Base-by-base conservation (phyloP, 2,888 invertebrate species). In the Pherbina coryleti region DNA sequence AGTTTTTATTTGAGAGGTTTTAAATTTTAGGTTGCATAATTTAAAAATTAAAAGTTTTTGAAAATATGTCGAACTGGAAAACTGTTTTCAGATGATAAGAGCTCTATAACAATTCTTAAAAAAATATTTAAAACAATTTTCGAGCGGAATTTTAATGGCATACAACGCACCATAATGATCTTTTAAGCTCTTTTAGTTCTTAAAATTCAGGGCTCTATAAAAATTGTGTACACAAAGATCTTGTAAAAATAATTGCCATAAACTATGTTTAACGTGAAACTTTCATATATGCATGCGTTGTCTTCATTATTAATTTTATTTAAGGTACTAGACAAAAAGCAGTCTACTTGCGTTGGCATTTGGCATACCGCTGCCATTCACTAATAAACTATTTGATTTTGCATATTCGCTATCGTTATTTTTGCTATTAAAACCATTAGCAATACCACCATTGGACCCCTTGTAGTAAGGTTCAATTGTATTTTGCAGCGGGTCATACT, bases 291-390 rank as follows among this genome's bases (percentile, higher is more conserved):
- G 44, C 44, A 44, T 11, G 44, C 44, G 44, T 44, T 44, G 44
- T 3, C 44, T 11, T 1, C 11, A 11, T 55, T 9, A 55, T 3
- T 49, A 49, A 55, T 53, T 25, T 55, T 44, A 44, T 72, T 37
- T 17, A 22, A n/a, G 17, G 34, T 72, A 78, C 85, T 89, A 89
- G 82, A 89, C 89, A 81, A 89, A 89, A 37, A 89, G 85, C 81
- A 89, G 83, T 60, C 88, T 87, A 72, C 87, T 88, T 73, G 86
- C 81, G 77, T 85, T 87, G 14, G 84, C 83, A 80, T 84, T 86
- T 57, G 86, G 84, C 81, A 86, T 82, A 19, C 84, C 82, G 76
- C 84, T 89, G 75, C 86, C 87, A 78, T 88, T 89, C 5, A 84
- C 81, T 73, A 89, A 80, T 77, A 89, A 79, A 79, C 86, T 88